Evolutionary conservation across 2,888 invertebrate genomes (phyloP).

Genomic region (Aphidius colemani): DNA sequence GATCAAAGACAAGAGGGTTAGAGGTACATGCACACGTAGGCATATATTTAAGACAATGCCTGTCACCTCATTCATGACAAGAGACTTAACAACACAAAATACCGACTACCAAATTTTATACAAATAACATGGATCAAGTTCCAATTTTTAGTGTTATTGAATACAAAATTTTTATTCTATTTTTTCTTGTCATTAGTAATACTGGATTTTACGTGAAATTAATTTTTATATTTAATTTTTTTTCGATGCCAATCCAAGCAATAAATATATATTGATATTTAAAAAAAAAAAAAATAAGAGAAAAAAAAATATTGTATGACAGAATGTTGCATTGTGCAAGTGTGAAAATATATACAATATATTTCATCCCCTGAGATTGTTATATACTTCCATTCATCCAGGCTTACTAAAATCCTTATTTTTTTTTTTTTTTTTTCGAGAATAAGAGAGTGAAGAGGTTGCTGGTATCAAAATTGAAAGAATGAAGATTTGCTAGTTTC

Average conservation of each 20-base stretch:
- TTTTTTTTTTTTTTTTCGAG: slow-evolving; percentile 13
- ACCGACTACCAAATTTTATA: slow-evolving; percentile 44
- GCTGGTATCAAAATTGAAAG: slow-evolving; percentile 26
- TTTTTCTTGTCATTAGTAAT: neutral
- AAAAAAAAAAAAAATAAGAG: neutral
- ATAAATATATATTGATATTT: neutral
- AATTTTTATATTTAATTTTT: neutral
- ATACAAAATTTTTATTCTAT: neutral
- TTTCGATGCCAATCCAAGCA: no score
- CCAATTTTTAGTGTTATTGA: slow-evolving; percentile 37
- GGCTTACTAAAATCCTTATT: slow-evolving; percentile 32
- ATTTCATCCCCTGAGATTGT: slow-evolving; percentile 25
- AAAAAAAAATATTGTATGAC: slow-evolving; percentile 2
- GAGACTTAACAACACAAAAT: slow-evolving; percentile 34
- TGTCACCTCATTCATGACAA: slow-evolving; percentile 53
- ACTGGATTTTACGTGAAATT: neutral
- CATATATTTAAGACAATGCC: slow-evolving; percentile 45
- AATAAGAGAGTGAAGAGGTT: slow-evolving; percentile 4
- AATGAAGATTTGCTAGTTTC: slow-evolving; percentile 33
- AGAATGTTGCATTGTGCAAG: slow-evolving; percentile 7
- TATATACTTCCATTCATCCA: slow-evolving; percentile 35
- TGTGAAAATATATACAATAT: neutral
- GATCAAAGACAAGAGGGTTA: slow-evolving; percentile 40
- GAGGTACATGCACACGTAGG: slow-evolving; percentile 40
- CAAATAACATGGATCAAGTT: slow-evolving; percentile 47